Evolutionary conservation across 2,797 vertebrate species (phyloP).

Genomic region (Sciurus vulgaris): DNA sequence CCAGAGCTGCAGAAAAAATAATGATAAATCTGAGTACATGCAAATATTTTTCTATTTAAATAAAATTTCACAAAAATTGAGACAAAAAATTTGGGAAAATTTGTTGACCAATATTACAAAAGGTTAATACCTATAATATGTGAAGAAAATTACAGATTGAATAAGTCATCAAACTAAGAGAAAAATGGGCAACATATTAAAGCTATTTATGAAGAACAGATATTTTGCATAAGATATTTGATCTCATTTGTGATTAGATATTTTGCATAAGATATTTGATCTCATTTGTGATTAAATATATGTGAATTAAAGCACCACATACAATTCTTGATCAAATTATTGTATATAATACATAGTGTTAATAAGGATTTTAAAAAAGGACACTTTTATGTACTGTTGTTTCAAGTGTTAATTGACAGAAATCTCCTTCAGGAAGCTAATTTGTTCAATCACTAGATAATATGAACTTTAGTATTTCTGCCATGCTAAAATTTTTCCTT

Average conservation of each 20-base stretch:
- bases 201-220: slow-evolving; percentile 11
- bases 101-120: background rate
- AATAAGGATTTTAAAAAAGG: background rate
- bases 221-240: slow-evolving; percentile 9
- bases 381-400: background rate
- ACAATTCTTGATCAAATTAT: slow-evolving; percentile 15
- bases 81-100: slow-evolving; percentile 27
- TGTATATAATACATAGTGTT: background rate
- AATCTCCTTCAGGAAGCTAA: slow-evolving; percentile 8
- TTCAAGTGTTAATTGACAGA: background rate
- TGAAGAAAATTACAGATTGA: slow-evolving; percentile 46
- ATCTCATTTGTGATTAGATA: slow-evolving; percentile 3
- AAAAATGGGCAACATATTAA: background rate
- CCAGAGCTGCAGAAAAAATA: background rate
- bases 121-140: background rate
- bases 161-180: background rate
- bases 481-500: background rate
- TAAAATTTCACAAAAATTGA: slow-evolving; percentile 32
- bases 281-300: slow-evolving; percentile 25
- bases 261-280: slow-evolving; percentile 9
- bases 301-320: background rate
- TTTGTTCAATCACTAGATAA: background rate
- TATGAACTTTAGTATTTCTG: background rate
- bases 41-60: slow-evolving; percentile 22
- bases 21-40: background rate